phyloP scores from a whole-genome alignment of 2,888 invertebrate species.

The Uloborus plumipes region DNA sequence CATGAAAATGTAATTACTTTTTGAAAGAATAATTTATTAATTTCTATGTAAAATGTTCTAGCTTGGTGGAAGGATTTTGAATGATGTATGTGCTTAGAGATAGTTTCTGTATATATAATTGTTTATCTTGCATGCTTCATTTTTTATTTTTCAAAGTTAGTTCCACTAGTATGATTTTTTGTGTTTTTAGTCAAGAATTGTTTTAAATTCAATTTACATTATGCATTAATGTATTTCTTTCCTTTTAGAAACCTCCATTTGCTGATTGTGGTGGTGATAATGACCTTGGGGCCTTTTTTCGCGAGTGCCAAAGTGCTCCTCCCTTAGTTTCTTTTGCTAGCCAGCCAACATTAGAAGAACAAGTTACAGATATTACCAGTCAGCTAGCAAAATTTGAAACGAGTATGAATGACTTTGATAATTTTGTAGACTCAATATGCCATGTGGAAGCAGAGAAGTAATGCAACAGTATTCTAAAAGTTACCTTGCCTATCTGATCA shows the following conservation, averaged over 20 bases:
- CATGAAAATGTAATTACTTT: background rate
- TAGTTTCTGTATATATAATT: background rate
- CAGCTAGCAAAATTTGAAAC: conserved; percentile 83
- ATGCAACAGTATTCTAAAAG: no score
- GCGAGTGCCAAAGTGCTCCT: conserved; percentile 83
- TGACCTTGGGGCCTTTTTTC: conserved; percentile 84
- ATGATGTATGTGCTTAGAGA: background rate
- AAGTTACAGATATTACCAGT: conserved; percentile 77
- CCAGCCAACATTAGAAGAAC: conserved; percentile 69
- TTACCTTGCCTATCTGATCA: no score
- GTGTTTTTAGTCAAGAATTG: no score
- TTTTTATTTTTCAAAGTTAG: background rate
- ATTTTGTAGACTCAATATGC: conserved; percentile 79
- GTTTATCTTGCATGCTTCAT: background rate
- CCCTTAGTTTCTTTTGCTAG: conserved; percentile 74
- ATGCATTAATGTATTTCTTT: background rate
- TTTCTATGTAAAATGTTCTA: background rate
- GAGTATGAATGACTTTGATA: conserved; percentile 82
- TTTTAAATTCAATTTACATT: background rate
- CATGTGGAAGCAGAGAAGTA: conserved; percentile 38
- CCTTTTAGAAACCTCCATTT: conserved; percentile 83
- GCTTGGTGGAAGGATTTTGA: conserved; percentile 18
- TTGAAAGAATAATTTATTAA: no score
- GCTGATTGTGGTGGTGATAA: conserved; percentile 79
- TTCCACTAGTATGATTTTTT: background rate